Base-by-base conservation (phyloP, 1,140 invertebrate genomes). In the Bombus fervidus region DNA sequence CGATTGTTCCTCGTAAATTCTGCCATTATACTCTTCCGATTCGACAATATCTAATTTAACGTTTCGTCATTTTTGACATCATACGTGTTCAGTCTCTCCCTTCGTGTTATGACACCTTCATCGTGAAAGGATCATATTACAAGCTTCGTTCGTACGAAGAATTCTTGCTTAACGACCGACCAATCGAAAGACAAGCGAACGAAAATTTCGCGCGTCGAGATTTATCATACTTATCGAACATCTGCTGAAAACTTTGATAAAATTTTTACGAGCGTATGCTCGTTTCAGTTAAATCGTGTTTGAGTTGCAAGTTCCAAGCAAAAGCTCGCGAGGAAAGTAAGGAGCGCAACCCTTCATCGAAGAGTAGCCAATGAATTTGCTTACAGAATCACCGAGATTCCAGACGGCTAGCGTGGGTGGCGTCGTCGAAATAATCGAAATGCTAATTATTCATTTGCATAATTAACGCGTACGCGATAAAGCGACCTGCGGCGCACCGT, bases 361-460 rank as follows among this genome's bases (percentile, higher is more conserved):
- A 73, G 74, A 64, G n/a, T 47, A 53, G n/a, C 71, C 77, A 62
- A 83, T 75, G 75, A 90, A 89, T 86, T 86, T 18, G 25, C 53
- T 57, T 4, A 9, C 31, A 3, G 89, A 85, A 84, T 83, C 41
- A 47, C 31, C 34, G 82, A 68, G 69, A 76, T 90, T 84, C 82
- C 86, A 74, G 13, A 22, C 59, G 78, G 37, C 1, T 37, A 57
- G 71, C 31, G 74, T 72, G 25, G 76, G 75, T 80, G 79, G 79
- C 79, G 81, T 86, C 77, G 87, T 86, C 76, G 91, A 94, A 94
- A 93, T 94, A 93, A 95, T 94, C 93, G 92, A 93, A 94, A 94
- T 92, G 93, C 90, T 94, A 94, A 94, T 95, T 92, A 93, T 92
- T 94, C 92, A 92, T 93, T 93, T 93, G 92, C 93, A 93, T 93